These are phyloP conservation scores for Molorchus minor DNA, from an alignment of 2,888 invertebrate genomes.

Conservation along the genomic window DNA sequence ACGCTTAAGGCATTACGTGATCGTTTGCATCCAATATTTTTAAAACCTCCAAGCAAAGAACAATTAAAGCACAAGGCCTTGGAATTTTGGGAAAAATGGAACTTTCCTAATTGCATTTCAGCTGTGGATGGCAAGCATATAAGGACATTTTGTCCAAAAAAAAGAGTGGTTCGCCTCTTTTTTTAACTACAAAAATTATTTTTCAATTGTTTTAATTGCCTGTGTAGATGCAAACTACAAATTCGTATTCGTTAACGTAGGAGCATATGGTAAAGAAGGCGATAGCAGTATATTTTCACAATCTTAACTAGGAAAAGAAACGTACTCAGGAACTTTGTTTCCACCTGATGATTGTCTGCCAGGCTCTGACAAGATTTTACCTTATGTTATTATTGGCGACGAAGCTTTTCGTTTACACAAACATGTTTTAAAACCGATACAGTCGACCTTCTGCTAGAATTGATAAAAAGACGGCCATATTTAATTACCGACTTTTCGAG, in stretches of 20 bases:
- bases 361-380: not conserved
- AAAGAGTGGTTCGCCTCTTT: slow-evolving; percentile 13
- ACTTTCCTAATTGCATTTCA: no score
- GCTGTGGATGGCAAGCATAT: slow-evolving; percentile 37
- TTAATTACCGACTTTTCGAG: no score
- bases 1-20: slow-evolving; percentile 26
- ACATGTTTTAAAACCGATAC: no score
- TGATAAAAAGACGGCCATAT: no score
- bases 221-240: slow-evolving; percentile 33
- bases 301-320: slow-evolving; percentile 24
- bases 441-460: no score
- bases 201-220: slow-evolving; percentile 33
- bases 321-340: slow-evolving; percentile 26
- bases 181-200: slow-evolving; percentile 38
- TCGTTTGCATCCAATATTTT: slow-evolving; percentile 28
- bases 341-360: not conserved
- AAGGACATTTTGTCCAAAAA: slow-evolving; percentile 25
- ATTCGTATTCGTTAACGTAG: slow-evolving; percentile 30
- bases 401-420: no score
- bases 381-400: no score
- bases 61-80: slow-evolving; percentile 18
- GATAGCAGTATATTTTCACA: slow-evolving; percentile 30
- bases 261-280: slow-evolving; percentile 38
- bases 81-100: slow-evolving; percentile 29
- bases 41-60: slow-evolving; percentile 15